Conservation (phyloP, 2,113 vertebrate genomes). For the Isichthys henryi region DNA sequence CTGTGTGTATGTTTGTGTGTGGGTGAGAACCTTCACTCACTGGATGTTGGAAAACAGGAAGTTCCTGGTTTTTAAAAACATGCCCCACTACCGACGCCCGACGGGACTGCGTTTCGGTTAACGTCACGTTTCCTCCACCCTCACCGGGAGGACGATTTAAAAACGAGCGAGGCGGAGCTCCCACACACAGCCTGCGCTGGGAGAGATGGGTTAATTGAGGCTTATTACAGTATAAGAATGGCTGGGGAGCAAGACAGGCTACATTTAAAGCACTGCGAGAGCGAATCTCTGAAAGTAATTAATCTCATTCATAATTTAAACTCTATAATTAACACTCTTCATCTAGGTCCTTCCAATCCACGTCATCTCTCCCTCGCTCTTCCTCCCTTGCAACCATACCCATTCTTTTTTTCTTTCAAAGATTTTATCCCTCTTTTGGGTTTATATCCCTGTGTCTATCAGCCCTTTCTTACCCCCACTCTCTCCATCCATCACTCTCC, state of each 20-base stretch:
- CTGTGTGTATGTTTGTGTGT: not conserved
- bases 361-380: not conserved
- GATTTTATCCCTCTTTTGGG: not conserved
- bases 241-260: not conserved
- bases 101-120: not conserved
- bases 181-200: not conserved
- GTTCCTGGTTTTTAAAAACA: not conserved
- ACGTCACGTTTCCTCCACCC: not conserved
- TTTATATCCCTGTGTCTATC: not conserved
- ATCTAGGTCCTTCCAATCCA: not conserved
- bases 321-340: constrained; percentile 16
- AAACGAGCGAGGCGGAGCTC: not conserved
- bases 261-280: not conserved
- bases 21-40: not conserved
- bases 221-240: constrained; percentile 5
- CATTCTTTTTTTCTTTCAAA: constrained; percentile 13
- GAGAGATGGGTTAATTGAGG: constrained; percentile 11
- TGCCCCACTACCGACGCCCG: no score
- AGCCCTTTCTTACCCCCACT: not conserved
- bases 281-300: constrained; percentile 9
- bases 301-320: constrained; percentile 20
- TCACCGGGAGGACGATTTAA: not conserved
- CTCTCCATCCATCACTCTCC: not conserved
- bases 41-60: not conserved
- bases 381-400: constrained; percentile 2